Percentiles rank a stretch among this genome's conserved stretches.
Conservation (phyloP, 2,797 vertebrate species). For the Staurois parvus region DNA sequence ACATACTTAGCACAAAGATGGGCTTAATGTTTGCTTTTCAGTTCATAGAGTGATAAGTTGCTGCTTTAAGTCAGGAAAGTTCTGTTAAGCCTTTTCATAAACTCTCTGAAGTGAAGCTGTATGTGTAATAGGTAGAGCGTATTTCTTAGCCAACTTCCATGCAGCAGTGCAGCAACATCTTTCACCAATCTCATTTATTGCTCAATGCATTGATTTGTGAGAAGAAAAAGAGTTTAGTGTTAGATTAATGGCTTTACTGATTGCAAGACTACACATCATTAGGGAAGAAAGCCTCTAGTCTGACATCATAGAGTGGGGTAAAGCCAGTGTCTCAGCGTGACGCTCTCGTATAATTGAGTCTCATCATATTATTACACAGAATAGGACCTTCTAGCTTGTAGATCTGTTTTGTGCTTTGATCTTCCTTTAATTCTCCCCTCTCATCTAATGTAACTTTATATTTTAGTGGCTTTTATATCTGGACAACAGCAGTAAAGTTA, state of each 20-base stretch:
- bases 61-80: not conserved
- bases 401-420: no score
- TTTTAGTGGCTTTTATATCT: no score
- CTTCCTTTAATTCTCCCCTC: no score
- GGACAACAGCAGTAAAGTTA: no score
- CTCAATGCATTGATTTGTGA: constrained; percentile 33
- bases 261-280: constrained; percentile 28
- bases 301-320: constrained; percentile 11
- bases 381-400: not conserved
- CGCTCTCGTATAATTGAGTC: not conserved
- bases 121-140: constrained; percentile 5
- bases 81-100: not conserved
- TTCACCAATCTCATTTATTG: constrained; percentile 54
- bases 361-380: not conserved
- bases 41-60: not conserved
- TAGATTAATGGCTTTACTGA: constrained; percentile 55
- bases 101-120: not conserved
- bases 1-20: not conserved
- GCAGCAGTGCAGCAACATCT: constrained; percentile 43
- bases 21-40: not conserved
- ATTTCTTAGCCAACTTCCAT: constrained; percentile 15
- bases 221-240: constrained; percentile 6
- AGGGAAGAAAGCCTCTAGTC: constrained; percentile 23
- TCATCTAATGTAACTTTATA: no score
- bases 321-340: constrained; percentile 13